phyloP scores from a whole-genome alignment of 2,797 vertebrate genomes.

The Mus caroli region DNA sequence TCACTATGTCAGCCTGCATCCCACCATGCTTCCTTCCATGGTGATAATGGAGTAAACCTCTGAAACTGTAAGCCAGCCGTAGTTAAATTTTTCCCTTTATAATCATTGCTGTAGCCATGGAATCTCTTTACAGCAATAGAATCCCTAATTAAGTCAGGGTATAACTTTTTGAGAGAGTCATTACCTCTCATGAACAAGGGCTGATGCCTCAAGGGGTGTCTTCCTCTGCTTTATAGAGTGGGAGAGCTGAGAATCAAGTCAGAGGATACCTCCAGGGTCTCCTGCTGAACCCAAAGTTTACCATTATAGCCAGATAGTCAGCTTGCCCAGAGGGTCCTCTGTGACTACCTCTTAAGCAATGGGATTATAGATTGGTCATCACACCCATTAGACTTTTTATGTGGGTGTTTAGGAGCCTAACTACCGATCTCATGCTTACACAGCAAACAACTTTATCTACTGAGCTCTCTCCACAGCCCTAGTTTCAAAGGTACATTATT shows the following conservation, averaged over 20 bases:
- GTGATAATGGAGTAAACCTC: background rate
- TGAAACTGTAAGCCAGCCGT: background rate
- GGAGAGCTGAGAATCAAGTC: background rate
- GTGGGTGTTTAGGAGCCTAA: background rate
- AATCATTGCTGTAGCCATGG: background rate
- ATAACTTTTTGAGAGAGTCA: background rate
- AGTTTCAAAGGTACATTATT: background rate
- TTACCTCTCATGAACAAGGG: background rate
- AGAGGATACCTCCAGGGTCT: background rate
- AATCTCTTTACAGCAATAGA: background rate
- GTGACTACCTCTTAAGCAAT: background rate
- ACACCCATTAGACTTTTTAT: background rate
- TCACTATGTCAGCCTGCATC: background rate
- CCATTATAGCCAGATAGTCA: background rate
- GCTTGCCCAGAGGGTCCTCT: background rate
- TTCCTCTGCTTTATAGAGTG: background rate
- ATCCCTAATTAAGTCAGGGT: background rate
- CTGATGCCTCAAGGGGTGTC: background rate
- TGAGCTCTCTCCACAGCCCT: background rate
- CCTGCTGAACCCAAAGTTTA: background rate
- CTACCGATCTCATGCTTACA: background rate
- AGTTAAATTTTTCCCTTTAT: background rate
- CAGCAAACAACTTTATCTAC: background rate
- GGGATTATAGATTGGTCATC: background rate
- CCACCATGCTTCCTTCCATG: background rate